Base-by-base conservation (phyloP, 2,113 vertebrate genomes). In the Antigone vipio region DNA sequence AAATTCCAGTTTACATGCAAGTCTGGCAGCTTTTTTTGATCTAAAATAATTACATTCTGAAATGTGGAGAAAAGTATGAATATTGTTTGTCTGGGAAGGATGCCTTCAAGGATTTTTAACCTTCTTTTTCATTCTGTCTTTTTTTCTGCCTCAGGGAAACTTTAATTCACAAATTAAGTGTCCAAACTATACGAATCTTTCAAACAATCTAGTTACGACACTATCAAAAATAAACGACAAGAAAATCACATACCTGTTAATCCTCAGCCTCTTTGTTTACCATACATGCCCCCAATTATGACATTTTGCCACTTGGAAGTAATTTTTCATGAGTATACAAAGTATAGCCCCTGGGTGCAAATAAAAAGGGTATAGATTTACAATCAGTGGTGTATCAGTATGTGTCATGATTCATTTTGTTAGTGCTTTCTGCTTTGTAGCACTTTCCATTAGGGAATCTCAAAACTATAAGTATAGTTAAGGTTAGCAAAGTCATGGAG, bases 321-420 rank as follows among this genome's bases (percentile, higher is more conserved):
- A 85, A 69, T 94, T 95, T 93, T 93, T 92, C 67, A 22, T 83
- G 73, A 66, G 44, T 80, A 44, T 50, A 71, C 14, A 2, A 86
- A 66, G 67, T 34, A 40, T 55, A 59, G 64, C 6, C 42, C 60
- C 18, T 67, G 9, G 42, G n/a, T 83, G 59, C 18, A 23, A 93
- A 69, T 93, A 69, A 82, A 94, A 96, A 52, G 32, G 14, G 38
- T 93, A 80, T 92, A 59, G 55, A 94, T 95, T 93, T 94, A 80
- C 83, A 84, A 49, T 94, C 85, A 86, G 68, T 81, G 38, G 52
- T 71, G 16, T 96, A 92, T 94, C 87, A 95, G 81, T 89, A 76
- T 73, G 32, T 95, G 79, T 90, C 91, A 80, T 83, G 83, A 91
- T 95, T 96, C 45, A 86, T 95, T 93, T 58, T 79, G 34, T 79